Conservation (phyloP, 1,140 invertebrate species). For the Anagrus nilaparvatae region DNA sequence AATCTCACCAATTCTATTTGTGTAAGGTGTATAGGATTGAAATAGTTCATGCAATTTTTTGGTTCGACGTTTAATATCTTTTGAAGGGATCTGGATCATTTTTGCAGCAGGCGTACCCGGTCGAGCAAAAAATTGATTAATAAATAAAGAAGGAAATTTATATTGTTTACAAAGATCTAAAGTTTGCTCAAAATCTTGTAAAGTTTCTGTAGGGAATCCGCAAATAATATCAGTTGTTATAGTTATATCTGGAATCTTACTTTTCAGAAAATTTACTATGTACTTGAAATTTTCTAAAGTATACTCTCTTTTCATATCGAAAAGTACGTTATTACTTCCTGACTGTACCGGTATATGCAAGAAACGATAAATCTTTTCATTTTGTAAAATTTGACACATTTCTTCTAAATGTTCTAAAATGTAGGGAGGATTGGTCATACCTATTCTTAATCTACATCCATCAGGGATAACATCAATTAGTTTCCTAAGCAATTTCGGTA, state of each 20-base stretch:
- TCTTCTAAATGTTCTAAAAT: conserved; percentile 90
- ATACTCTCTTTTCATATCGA: conserved; percentile 96
- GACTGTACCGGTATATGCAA: conserved; percentile 96
- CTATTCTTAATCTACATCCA: conserved; percentile 77
- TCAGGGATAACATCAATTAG: conserved; percentile 87
- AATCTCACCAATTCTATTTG: conserved; percentile 60
- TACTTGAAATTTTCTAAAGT: conserved; percentile 75
- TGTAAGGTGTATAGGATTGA: conserved; percentile 81
- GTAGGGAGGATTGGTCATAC: conserved; percentile 98
- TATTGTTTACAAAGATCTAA: conserved; percentile 77
- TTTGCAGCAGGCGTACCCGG: conserved; percentile 91
- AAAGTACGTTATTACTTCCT: conserved; percentile 84
- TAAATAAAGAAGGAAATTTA: conserved; percentile 89
- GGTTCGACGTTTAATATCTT: conserved; percentile 83
- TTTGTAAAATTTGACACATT: conserved; percentile 78
- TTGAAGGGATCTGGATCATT: conserved; percentile 70
- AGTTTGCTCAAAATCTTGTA: conserved; percentile 83
- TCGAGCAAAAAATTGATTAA: conserved; percentile 95
- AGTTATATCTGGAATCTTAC: conserved; percentile 73
- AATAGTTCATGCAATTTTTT: conserved; percentile 85
- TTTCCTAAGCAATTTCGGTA: conserved; percentile 78
- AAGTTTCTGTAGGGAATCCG: conserved; percentile 95
- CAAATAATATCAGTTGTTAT: conserved; percentile 98
- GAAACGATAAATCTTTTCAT: conserved; percentile 89
- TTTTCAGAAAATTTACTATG: conserved; percentile 76